Base-by-base conservation (phyloP, 2,888 invertebrate genomes). In the Flexamia atlantica region DNA sequence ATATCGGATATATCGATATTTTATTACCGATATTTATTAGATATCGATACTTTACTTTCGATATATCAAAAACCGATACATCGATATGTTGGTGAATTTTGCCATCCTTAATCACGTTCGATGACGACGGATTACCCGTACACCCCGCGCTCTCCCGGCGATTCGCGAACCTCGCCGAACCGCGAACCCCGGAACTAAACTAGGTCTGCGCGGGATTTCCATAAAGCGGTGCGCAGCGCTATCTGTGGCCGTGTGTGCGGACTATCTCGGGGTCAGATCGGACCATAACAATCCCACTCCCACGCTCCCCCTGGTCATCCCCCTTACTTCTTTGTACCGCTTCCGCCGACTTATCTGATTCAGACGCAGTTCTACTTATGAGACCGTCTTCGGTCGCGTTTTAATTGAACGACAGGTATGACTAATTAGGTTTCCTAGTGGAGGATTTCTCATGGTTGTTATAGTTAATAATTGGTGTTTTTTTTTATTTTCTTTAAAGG, bases 331-430 rank as follows among this genome's bases (percentile, higher is more conserved):
- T 79, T 79, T 79, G 79, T 79, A 32, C 79, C 57, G 57, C 79
- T 79, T 79, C 79, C 79, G 79, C 79, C 20, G 32, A n/a, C 32
- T 79, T 79, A 79, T 79, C 79, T 57, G 79, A 79, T 79, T 79
- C 57, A 57, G 76, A 76, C 76, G 57, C 36, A 32, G 57, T 79
- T 79, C 79, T 57, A 79, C 76, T 76, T 76, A 76, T 76, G 30
- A 50, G 2, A 9, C 0, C 57, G 28, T 76, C 76, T 46, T 74
- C 74, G 74, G 76, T 28, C n/a, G 76, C 36, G 50, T 76, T 76
- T 50, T 76, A 76, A 76, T 76, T 76, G 76, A 76, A 76, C 50
- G 50, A n/a, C 70, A 70, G 70, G 3, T 12, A 30, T 74, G 74
- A 9, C 28, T 76, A 76, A 76, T 76, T 76, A 28, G 36, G 2